phyloP scores from a whole-genome alignment of 2,888 invertebrate species.

The Eilema caniola region DNA sequence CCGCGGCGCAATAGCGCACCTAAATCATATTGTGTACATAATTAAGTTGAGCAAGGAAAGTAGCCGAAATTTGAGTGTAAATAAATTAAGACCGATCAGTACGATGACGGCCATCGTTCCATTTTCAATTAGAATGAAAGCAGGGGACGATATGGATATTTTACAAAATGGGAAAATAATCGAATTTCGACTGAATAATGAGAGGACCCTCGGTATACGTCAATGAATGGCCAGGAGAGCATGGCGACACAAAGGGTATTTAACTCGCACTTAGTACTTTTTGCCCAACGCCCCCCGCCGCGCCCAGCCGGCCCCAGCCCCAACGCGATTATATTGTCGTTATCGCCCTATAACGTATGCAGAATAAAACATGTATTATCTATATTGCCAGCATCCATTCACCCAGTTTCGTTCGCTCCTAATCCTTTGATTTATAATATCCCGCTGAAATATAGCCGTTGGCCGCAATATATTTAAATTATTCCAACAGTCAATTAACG shows the following conservation, averaged over 20 bases:
- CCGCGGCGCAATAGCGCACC: slow-evolving; percentile 29
- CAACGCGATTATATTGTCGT: slow-evolving; percentile 81
- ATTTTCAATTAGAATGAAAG: slow-evolving; percentile 84
- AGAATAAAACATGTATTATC: slow-evolving; percentile 83
- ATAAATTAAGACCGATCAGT: slow-evolving; percentile 75
- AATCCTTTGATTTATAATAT: slow-evolving; percentile 86
- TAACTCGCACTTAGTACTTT: slow-evolving; percentile 86
- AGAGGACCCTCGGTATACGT: slow-evolving; percentile 75
- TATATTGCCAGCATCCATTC: slow-evolving; percentile 83
- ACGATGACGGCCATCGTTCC: slow-evolving; percentile 73
- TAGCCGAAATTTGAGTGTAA: slow-evolving; percentile 60
- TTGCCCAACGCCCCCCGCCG: slow-evolving; percentile 74
- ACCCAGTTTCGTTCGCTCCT: slow-evolving; percentile 71
- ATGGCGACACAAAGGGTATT: slow-evolving; percentile 84
- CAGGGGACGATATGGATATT: slow-evolving; percentile 85
- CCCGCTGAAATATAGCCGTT: slow-evolving; percentile 78
- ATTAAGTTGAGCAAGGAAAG: slow-evolving; percentile 55
- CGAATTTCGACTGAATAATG: slow-evolving; percentile 86
- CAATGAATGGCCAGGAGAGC: slow-evolving; percentile 79
- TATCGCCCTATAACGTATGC: slow-evolving; percentile 85
- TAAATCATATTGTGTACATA: slow-evolving; percentile 52
- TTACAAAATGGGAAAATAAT: slow-evolving; percentile 86
- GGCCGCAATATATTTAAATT: slow-evolving; percentile 85
- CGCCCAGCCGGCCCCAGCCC: slow-evolving; percentile 54
- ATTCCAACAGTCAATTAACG: slow-evolving; percentile 85